A percentile compares a stretch with the other conserved stretches of the same genome.
These are phyloP conservation scores for Bergia puertoricense DNA, from an alignment of 92 coral and sea anemone genomes.

Conservation along the genomic window DNA sequence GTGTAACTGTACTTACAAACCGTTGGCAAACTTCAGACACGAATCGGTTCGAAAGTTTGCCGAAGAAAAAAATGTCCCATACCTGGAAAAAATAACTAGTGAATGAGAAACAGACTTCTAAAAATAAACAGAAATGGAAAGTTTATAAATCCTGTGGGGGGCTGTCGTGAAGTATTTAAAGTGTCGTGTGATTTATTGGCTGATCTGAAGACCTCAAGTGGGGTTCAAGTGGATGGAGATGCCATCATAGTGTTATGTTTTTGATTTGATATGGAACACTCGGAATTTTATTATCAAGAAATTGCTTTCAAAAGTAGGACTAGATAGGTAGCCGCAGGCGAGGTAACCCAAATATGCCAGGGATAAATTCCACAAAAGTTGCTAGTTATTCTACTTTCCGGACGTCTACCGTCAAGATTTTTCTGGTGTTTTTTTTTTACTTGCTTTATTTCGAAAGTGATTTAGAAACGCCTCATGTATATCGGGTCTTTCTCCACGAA, in stretches of 20 bases:
- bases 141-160: constrained; percentile 3
- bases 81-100: background rate
- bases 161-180: background rate
- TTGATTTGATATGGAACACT: background rate
- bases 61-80: background rate
- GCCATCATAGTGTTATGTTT: background rate
- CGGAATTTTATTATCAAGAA: background rate
- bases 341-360: background rate
- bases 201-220: background rate
- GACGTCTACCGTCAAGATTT: background rate
- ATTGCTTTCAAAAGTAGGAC: background rate
- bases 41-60: background rate
- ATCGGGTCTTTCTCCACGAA: background rate
- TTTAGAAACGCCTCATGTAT: no score
- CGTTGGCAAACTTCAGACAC: background rate
- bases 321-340: background rate
- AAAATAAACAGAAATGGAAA: background rate
- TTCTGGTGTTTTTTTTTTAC: no score
- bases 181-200: background rate
- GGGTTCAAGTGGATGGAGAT: background rate
- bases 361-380: background rate
- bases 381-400: background rate
- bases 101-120: constrained; percentile 26
- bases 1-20: background rate
- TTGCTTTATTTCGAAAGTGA: background rate